Base-by-base conservation (phyloP, 1,140 invertebrate genomes). In the Wasmannia auropunctata region DNA sequence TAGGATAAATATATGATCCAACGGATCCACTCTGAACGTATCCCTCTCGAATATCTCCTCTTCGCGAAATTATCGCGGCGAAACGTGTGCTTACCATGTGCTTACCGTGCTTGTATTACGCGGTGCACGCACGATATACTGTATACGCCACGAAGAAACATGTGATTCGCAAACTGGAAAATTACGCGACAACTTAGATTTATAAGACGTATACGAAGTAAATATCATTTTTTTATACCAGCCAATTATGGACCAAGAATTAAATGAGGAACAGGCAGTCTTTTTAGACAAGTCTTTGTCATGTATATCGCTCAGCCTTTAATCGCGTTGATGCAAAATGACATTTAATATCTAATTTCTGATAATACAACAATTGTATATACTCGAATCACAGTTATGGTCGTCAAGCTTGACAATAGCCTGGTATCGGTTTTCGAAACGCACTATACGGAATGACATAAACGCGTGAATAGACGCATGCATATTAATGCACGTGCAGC, bases 1-100 rank as follows among this genome's bases (percentile, higher is more conserved):
- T n/a, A 74, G 90, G 81, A 85, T 86, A 88, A 88, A 88, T 91
- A 87, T 86, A 90, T 86, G 69, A 46, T 60, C 67, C 74, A 43
- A 65, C 54, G 58, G 85, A 81, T 4, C 1, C 51, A 37, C 37
- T 43, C 65, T 74, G 86, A 87, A 88, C 76, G 81, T 86, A 88
- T 90, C 72, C 69, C 58, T 34, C 58, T 54, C 80, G 84, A 49
- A 40, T 19, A 81, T 60, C 11, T 11, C 1, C 22, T 58, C 60
- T 56, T 14, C 63, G 34, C 69, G 22, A 43, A 86, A 51, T 86
- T 89, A 83, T 84, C 76, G 79, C 86, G 58, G 37, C 16, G 49
- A 40, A 28, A 76, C 80, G 76, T 60, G 40, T 40, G n/a, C n/a
- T n/a, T n/a, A n/a, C n/a, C n/a, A n/a, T n/a, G n/a, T n/a, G n/a